A percentile compares a stretch with the other conserved stretches of the same genome.
Conservation (phyloP, 2,888 invertebrate genomes). For the Rhagonycha fulva region DNA sequence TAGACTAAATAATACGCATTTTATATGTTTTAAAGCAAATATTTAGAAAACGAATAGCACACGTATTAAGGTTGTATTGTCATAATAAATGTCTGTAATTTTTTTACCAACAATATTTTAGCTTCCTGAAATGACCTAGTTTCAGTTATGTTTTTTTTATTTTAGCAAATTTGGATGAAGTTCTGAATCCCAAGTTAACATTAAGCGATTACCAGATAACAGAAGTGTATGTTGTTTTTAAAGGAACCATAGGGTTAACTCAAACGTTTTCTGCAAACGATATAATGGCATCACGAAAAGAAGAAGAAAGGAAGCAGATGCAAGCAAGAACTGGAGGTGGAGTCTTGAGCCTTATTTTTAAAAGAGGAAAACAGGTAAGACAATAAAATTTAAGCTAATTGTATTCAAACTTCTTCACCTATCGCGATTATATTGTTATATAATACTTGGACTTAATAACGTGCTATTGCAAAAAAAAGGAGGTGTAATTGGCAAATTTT, state of each 20-base stretch:
- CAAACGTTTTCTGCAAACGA: constrained; percentile 56
- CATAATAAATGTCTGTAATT: too few relatives aligned
- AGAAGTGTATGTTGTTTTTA: constrained; percentile 65
- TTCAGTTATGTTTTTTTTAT: constrained; percentile 27
- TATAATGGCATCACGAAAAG: constrained; percentile 62
- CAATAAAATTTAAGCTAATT: neutral
- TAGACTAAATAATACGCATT: neutral
- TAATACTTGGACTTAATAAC: neutral
- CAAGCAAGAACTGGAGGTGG: constrained; percentile 57
- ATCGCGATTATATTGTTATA: neutral
- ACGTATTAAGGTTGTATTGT: neutral
- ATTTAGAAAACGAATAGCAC: neutral
- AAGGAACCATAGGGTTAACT: constrained; percentile 57
- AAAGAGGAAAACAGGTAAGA: constrained; percentile 53
- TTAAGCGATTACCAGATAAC: constrained; percentile 68
- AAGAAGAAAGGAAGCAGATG: constrained; percentile 61
- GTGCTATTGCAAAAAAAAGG: neutral
- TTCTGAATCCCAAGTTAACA: constrained; percentile 61
- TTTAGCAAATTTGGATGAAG: constrained; percentile 63
- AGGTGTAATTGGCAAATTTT: neutral
- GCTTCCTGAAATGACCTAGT: neutral
- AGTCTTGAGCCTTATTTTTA: constrained; percentile 60
- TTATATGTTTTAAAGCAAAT: neutral
- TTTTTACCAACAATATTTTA: neutral
- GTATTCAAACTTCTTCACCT: neutral